Percentiles rank a stretch among this genome's conserved stretches.
Conservation (phyloP, 2,888 invertebrate genomes). For the Fissipunctia ypsillon region DNA sequence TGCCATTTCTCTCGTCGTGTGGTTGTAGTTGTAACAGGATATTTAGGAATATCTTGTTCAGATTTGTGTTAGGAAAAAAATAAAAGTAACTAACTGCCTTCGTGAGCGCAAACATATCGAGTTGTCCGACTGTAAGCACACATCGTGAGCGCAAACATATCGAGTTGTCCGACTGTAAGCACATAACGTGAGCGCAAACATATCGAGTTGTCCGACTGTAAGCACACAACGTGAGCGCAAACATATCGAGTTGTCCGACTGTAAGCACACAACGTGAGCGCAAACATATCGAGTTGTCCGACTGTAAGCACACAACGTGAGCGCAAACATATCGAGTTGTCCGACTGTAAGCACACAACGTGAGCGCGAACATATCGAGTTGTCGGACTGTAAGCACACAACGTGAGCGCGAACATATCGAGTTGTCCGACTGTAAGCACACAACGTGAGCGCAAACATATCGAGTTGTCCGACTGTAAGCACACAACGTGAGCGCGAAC, state of each 20-base stretch:
- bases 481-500: background rate
- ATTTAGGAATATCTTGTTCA: background rate
- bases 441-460: background rate
- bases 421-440: background rate
- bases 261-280: background rate
- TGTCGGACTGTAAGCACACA: background rate
- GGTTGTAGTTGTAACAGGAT: background rate
- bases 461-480: background rate
- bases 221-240: background rate
- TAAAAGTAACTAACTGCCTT: no score
- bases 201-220: constrained; percentile 1
- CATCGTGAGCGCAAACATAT: background rate
- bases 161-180: background rate
- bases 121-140: background rate
- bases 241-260: constrained; percentile 5
- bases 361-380: background rate
- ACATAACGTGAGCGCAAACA: background rate
- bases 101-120: constrained; percentile 3
- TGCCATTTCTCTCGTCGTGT: no score
- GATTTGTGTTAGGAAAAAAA: background rate
- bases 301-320: background rate
- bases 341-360: background rate
- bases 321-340: constrained; percentile 7
- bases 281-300: constrained; percentile 5
- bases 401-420: constrained; percentile 1